Evolutionary conservation across 2,113 vertebrate genomes (phyloP).

Genomic region (Ctenomys sociabilis): DNA sequence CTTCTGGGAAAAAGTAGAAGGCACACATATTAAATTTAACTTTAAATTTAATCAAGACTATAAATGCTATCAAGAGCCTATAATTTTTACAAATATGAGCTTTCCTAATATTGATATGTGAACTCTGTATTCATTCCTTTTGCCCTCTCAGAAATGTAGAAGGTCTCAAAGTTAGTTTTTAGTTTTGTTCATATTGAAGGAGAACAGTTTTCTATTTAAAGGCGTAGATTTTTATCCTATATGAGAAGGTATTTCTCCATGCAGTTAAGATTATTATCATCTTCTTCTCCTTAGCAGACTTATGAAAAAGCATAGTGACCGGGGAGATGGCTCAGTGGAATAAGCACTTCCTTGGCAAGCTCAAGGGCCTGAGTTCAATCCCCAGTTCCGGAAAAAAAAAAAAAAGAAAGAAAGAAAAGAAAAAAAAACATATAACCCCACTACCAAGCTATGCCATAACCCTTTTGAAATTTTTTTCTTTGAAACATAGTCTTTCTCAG

Average conservation of each 20-base stretch:
- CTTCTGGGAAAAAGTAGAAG: not conserved
- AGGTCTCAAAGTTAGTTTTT: not conserved
- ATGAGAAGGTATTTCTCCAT: not conserved
- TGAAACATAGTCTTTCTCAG: not conserved
- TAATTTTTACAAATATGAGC: conserved; percentile 12
- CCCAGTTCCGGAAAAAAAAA: no score
- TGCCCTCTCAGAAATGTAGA: conserved; percentile 31
- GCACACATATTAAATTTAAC: not conserved
- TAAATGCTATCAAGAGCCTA: not conserved
- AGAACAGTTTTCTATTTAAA: conserved; percentile 9
- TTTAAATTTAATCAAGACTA: not conserved
- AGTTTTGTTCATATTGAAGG: conserved; percentile 18
- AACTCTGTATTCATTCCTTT: not conserved
- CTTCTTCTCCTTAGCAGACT: not conserved
- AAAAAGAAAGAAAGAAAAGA: no score
- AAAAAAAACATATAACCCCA: not conserved
- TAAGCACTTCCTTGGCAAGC: no score
- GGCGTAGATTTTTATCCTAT: conserved; percentile 37
- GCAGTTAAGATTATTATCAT: not conserved
- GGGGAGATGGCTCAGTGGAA: no score
- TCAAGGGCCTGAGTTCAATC: no score
- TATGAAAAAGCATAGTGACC: not conserved
- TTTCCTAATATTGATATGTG: conserved; percentile 26
- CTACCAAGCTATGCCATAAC: not conserved
- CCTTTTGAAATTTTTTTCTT: not conserved